phyloP scores from a whole-genome alignment of 2,113 vertebrate genomes.

The Rhinopomastus cyanomelas region DNA sequence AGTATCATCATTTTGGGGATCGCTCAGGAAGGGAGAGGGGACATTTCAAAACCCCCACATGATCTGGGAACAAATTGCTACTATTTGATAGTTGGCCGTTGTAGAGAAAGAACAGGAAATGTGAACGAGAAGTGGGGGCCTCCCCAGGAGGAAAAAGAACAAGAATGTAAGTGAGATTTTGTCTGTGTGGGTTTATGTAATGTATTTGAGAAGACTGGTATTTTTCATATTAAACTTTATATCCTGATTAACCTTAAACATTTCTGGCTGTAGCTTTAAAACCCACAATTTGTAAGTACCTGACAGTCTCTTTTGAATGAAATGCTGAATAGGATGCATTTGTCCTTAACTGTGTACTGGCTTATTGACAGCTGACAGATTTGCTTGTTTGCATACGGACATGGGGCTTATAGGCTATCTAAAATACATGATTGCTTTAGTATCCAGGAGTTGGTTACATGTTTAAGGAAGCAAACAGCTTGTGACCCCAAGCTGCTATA shows the following conservation, averaged over 20 bases:
- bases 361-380: neutral
- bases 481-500: neutral
- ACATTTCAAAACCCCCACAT: fast-evolving
- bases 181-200: neutral
- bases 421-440: neutral
- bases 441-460: neutral
- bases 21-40: neutral
- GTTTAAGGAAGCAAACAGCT: neutral
- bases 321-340: neutral
- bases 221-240: neutral
- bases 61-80: neutral
- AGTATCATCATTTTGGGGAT: neutral
- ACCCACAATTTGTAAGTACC: neutral
- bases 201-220: neutral
- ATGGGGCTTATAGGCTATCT: neutral
- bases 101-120: constrained; percentile 1
- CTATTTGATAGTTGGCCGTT: neutral
- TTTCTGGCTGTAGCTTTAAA: neutral
- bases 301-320: neutral
- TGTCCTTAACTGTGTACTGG: neutral
- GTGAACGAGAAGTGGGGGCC: neutral
- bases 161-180: neutral
- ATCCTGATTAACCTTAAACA: neutral
- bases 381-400: neutral
- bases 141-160: neutral